Conservation (phyloP, 2,797 vertebrate species). For the Onychomys torridus region DNA sequence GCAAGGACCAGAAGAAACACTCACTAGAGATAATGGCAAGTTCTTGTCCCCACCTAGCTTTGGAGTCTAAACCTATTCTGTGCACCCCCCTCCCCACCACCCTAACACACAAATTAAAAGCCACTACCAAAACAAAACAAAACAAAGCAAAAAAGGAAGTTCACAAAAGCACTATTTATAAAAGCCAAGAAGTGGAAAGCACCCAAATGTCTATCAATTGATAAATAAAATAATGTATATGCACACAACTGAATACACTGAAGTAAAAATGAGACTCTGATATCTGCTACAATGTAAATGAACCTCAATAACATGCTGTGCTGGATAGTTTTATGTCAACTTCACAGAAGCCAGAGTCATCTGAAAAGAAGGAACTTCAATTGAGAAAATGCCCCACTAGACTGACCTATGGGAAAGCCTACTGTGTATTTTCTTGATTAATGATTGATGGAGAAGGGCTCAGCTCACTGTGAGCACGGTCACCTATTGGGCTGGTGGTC, state of each 20-base stretch:
- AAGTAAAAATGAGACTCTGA: slow-evolving; percentile 46
- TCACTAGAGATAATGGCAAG: neutral
- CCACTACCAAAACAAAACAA: neutral
- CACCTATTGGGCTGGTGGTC: neutral
- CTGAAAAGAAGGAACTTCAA: neutral
- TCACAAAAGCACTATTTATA: slow-evolving; percentile 1
- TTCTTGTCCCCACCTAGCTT: neutral
- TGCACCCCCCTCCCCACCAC: neutral
- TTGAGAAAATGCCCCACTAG: neutral
- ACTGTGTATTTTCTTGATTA: neutral
- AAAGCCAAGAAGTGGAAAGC: neutral
- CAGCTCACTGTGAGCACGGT: neutral
- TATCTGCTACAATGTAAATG: neutral
- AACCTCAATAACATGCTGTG: neutral
- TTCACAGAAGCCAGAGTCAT: neutral
- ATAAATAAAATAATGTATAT: neutral
- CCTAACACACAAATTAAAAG: neutral
- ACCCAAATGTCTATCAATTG: neutral
- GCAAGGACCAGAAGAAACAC: neutral
- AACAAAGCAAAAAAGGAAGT: neutral
- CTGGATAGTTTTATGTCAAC: neutral
- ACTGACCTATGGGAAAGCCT: neutral
- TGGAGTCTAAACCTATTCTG: neutral
- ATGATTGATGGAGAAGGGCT: neutral
- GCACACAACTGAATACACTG: neutral